Evolutionary conservation across 2,888 invertebrate species (phyloP).

Genomic region (Sabatieria punctata): DNA sequence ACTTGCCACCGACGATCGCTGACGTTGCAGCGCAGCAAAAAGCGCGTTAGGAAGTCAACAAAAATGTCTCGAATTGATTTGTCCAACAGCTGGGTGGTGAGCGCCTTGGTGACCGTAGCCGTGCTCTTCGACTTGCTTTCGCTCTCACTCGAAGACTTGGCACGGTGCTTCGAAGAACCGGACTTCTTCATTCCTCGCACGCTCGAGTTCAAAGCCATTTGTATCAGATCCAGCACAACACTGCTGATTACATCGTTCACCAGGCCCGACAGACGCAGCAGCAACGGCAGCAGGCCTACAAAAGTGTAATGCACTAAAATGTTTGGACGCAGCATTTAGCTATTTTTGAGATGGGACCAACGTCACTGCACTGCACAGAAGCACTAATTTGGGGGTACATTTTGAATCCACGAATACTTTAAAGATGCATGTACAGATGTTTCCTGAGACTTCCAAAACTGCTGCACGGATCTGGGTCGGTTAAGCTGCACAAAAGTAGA

Average conservation of each 20-base stretch:
- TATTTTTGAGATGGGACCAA: conserved; percentile 4
- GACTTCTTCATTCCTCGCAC: background rate
- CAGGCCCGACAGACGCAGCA: conserved; percentile 58
- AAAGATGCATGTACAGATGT: too few species aligned
- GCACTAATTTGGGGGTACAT: too few species aligned
- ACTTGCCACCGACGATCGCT: conserved; percentile 88
- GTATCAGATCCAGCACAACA: conserved; percentile 68
- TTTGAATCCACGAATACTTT: too few species aligned
- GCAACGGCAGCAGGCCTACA: conserved; percentile 51
- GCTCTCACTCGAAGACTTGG: background rate
- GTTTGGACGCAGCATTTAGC: background rate
- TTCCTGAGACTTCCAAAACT: too few species aligned
- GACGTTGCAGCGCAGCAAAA: conserved; percentile 77
- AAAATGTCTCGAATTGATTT: conserved; percentile 40
- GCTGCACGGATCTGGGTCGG: too few species aligned
- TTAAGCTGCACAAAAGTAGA: too few species aligned
- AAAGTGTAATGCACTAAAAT: conserved; percentile 1
- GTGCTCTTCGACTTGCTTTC: background rate
- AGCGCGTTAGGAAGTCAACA: conserved; percentile 63
- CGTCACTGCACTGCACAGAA: too few species aligned
- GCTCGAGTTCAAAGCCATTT: conserved; percentile 50
- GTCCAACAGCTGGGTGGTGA: conserved; percentile 1
- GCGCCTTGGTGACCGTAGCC: background rate
- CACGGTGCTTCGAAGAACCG: background rate
- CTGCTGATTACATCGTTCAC: conserved; percentile 77